Conservation (phyloP, 2,888 invertebrate species). For the Alviniconcha strummeri region DNA sequence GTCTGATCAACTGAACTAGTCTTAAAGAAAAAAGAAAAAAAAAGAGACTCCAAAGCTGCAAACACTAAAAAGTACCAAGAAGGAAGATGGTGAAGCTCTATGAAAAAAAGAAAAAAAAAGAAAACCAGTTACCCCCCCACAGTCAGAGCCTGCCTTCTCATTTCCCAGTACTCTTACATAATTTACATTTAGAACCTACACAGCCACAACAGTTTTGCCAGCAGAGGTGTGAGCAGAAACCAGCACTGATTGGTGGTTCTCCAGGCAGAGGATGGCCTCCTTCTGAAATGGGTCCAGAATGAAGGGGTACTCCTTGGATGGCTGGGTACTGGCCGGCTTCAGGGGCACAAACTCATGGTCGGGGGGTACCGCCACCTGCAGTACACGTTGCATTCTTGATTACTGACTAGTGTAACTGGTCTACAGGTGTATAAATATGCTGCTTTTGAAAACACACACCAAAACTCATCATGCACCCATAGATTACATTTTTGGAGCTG, state of each 20-base stretch:
- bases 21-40: too few relatives aligned
- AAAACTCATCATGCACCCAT: neutral
- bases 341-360: constrained; percentile 85
- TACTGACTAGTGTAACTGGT: neutral
- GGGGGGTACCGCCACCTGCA: constrained; percentile 86
- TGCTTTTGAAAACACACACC: neutral
- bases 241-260: constrained; percentile 97
- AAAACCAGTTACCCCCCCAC: too few relatives aligned
- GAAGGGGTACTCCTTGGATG: constrained; percentile 95
- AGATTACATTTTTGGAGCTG: neutral
- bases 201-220: constrained; percentile 97
- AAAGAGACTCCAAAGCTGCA: too few relatives aligned
- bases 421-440: neutral
- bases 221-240: constrained; percentile 99
- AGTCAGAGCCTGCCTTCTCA: too few relatives aligned
- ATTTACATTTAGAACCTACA: constrained; percentile 80
- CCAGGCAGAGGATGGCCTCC: constrained; percentile 96
- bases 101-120: too few relatives aligned
- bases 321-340: constrained; percentile 73
- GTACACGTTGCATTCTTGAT: neutral
- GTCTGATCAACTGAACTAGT: too few relatives aligned
- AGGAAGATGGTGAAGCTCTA: too few relatives aligned
- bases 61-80: too few relatives aligned
- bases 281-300: constrained; percentile 98
- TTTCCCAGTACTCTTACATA: neutral